Evolutionary conservation across 2,113 vertebrate species (phyloP).

Genomic region (Centropristis striata): DNA sequence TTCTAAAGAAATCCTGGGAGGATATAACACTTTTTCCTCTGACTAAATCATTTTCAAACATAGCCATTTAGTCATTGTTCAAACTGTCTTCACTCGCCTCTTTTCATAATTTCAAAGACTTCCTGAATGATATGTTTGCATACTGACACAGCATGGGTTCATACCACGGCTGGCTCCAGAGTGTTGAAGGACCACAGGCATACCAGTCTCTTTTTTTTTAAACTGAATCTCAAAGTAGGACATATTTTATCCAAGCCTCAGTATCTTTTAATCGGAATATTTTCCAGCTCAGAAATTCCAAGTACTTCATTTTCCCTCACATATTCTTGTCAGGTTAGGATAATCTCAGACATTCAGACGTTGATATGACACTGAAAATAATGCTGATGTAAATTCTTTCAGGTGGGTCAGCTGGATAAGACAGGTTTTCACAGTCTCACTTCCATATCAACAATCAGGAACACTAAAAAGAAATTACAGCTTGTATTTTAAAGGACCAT

Average conservation of each 20-base stretch:
- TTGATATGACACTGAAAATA: not conserved
- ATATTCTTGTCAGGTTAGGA: not conserved
- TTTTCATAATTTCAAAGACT: slow-evolving; percentile 10
- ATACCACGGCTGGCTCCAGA: not conserved
- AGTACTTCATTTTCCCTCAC: not conserved
- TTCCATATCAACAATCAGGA: not conserved
- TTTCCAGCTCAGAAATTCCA: slow-evolving; percentile 21
- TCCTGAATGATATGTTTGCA: slow-evolving; percentile 32
- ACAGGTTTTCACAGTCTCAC: not conserved
- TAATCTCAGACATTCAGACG: not conserved
- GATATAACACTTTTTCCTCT: not conserved
- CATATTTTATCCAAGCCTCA: slow-evolving; percentile 1
- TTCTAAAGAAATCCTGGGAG: not conserved
- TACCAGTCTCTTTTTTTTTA: not conserved
- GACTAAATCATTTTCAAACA: slow-evolving; percentile 3
- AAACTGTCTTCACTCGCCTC: not conserved
- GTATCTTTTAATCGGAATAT: slow-evolving; percentile 14
- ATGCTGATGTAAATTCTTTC: not conserved
- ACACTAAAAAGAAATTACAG: not conserved
- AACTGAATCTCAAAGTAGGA: not conserved
- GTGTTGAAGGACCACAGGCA: not conserved
- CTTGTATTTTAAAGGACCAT: not conserved
- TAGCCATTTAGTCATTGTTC: not conserved
- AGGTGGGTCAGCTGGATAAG: slow-evolving; percentile 5
- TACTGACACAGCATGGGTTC: slow-evolving; percentile 15